These are phyloP conservation scores for Lasioglossum figueresi DNA, from an alignment of 2,888 invertebrate genomes.

Conservation along the genomic window DNA sequence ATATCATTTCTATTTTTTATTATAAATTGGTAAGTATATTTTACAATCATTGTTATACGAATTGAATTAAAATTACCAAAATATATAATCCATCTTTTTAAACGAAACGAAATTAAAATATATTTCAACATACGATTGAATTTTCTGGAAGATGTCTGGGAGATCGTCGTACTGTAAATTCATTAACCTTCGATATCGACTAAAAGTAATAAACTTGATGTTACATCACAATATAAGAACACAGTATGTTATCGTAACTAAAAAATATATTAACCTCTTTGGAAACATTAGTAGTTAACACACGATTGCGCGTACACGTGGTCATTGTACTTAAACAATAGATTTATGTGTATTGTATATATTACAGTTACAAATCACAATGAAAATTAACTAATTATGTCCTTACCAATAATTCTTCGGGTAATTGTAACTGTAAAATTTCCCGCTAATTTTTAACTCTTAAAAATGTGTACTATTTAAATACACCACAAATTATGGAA, in stretches of 20 bases:
- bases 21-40: neutral
- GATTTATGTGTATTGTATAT: neutral
- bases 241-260: neutral
- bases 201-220: constrained; percentile 14
- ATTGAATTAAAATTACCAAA: neutral
- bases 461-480: no score
- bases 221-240: neutral
- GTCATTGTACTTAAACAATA: neutral
- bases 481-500: neutral
- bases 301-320: neutral
- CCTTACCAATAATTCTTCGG: neutral
- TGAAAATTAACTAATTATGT: neutral
- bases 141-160: constrained; percentile 66
- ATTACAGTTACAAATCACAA: neutral
- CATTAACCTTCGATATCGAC: neutral
- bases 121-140: constrained; percentile 63
- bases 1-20: neutral
- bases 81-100: neutral
- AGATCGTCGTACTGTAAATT: constrained; percentile 62
- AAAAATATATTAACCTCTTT: constrained; percentile 25
- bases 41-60: neutral
- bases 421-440: neutral
- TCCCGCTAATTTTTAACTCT: neutral
- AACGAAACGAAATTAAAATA: constrained; percentile 10
- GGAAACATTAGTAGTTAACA: neutral